Evolutionary conservation across 2,797 vertebrate species (phyloP), one percentile per base, ranked within the genome.

Genomic region (Chelonia mydas): DNA sequence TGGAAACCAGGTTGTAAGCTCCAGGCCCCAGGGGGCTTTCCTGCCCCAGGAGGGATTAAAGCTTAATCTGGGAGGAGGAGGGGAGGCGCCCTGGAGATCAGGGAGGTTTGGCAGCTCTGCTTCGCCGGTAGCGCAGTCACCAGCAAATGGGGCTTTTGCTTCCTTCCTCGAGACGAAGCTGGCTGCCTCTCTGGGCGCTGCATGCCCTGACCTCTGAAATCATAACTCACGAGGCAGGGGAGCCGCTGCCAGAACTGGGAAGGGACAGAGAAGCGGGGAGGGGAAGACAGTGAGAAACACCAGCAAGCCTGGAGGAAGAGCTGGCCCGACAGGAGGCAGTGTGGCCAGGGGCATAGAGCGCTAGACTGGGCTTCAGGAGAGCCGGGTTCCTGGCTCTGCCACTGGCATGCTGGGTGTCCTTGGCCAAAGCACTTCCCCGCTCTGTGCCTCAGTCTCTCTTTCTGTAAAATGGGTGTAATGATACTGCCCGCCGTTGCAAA

Each of bases 221-320:
- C 97, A 92, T 50, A 61, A 92, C 94, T 97, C 94, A 93, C 89
- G 92, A 93, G 94, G 92, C 83, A 1, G 0, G 27, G 37, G 47
- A 96, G 92, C 65, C 85, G 37, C 0, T 0, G 96, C 82, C 61
- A 80, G 79, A 41, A 57, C 84, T 49, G 37, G 55, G 61, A 37
- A 74, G 51, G 53, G 77, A 76, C 59, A 53, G 50, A 78, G 77
- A 47, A n/a, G n/a, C 37, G n/a, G 57, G 77, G 61, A 81, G 41
- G 54, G 25, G 74, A 54, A 17, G 33, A 15, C 31, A 8, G 31
- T 33, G 59, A 61, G 13, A n/a, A 65, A 65, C 31, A 17, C 13
- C 33, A 65, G 59, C 31, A 19, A 15, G 31, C 7, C 33, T n/a
- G 33, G 33, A 16, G 31, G 59, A 19, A n/a, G 59, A n/a, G 15